Conservation (phyloP, 2,113 vertebrate species). For the Lagopus muta region DNA sequence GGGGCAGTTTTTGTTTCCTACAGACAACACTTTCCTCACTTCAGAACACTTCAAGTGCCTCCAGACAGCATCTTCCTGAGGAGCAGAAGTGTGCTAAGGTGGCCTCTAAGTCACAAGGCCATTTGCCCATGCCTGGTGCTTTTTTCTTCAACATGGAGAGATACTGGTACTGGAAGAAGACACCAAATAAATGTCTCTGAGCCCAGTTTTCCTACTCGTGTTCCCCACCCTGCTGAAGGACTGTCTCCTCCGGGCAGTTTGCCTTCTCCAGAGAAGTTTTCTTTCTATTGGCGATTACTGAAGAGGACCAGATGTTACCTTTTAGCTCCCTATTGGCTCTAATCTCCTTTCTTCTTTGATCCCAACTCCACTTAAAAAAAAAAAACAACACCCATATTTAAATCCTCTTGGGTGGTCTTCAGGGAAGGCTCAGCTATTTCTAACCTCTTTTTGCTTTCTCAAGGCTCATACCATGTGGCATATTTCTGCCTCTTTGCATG, state of each 20-base stretch:
- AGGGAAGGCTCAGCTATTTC: conserved; percentile 62
- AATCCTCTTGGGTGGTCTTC: conserved; percentile 73
- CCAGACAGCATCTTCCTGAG: background rate
- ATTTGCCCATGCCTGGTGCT: background rate
- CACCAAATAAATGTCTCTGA: background rate
- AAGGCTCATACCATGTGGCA: background rate
- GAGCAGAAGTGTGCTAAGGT: background rate
- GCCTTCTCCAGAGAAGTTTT: conserved; percentile 29
- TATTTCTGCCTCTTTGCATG: conserved; percentile 49
- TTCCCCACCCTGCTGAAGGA: background rate
- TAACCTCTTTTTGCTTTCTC: conserved; percentile 60
- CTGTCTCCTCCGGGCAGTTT: background rate
- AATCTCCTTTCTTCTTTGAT: conserved; percentile 75
- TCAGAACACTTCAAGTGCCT: background rate
- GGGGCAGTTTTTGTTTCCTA: background rate
- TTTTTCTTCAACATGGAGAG: background rate
- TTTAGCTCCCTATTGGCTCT: conserved; percentile 70
- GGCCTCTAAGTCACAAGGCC: background rate
- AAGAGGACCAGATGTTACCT: conserved; percentile 57
- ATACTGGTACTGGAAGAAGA: background rate
- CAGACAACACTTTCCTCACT: accelerated
- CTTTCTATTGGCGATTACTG: conserved; percentile 41
- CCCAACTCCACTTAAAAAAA: conserved; percentile 67
- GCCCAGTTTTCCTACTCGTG: background rate
- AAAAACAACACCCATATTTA: conserved; percentile 63